These are phyloP conservation scores for Hiodon tergisus DNA, from an alignment of 2,113 vertebrate genomes.

Conservation along the genomic window DNA sequence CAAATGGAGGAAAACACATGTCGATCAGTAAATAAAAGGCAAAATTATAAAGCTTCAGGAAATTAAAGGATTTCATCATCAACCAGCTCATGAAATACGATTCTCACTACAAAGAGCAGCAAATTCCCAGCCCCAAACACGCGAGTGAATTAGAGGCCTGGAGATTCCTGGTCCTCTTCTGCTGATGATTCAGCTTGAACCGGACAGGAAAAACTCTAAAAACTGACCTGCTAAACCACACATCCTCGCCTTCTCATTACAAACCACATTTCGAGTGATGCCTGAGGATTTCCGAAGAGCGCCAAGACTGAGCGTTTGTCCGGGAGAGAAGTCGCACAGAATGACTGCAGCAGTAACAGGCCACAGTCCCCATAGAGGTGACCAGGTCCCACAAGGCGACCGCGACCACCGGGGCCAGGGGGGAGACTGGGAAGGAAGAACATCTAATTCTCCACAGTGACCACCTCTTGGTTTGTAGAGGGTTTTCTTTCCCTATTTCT, in stretches of 20 bases:
- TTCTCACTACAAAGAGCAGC: conserved; percentile 4
- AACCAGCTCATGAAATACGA: background rate
- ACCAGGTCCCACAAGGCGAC: too few relatives aligned
- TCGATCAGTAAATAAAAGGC: too few relatives aligned
- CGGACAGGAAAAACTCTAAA: conserved; percentile 38
- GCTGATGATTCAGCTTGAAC: conserved; percentile 31
- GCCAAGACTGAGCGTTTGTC: conserved; percentile 7
- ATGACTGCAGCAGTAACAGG: too few relatives aligned
- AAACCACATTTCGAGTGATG: conserved; percentile 12
- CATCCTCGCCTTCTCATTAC: conserved; percentile 37
- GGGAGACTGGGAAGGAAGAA: too few relatives aligned
- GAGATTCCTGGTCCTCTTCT: conserved; percentile 35
- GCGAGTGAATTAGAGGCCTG: conserved; percentile 48
- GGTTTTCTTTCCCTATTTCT: too few relatives aligned
- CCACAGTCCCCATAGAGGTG: too few relatives aligned
- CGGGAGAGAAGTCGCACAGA: background rate
- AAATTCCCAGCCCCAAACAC: conserved; percentile 26
- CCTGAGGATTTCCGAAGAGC: background rate
- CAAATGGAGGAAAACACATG: too few relatives aligned
- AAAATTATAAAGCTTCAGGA: background rate
- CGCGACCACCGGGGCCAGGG: too few relatives aligned
- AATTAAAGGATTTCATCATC: background rate
- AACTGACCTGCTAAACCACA: conserved; percentile 19
- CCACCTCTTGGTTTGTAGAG: too few relatives aligned
- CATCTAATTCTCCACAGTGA: too few relatives aligned